A percentile compares a stretch with the other conserved stretches of the same genome.
phyloP scores from a whole-genome alignment of 2,797 vertebrate genomes.

The Cyclura pinguis region DNA sequence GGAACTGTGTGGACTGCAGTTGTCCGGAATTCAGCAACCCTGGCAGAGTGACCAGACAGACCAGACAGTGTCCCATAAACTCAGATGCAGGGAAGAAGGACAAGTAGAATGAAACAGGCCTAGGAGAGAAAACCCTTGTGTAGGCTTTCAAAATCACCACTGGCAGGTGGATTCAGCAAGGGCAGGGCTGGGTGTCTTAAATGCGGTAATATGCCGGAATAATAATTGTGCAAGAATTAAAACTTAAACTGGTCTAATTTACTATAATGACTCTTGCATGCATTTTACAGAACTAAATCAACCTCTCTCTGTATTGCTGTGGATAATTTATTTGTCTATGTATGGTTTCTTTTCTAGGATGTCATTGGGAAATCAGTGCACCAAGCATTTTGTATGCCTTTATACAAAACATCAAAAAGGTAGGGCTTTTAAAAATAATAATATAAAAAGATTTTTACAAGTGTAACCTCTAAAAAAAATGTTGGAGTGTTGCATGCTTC shows the following conservation, averaged over 20 bases:
- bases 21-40: background rate
- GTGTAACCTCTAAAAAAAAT: background rate
- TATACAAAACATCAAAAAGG: slow-evolving; percentile 89
- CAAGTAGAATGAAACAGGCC: too few species aligned
- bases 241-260: background rate
- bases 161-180: too few species aligned
- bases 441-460: slow-evolving; percentile 27
- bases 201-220: background rate
- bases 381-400: slow-evolving; percentile 85
- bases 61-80: too few species aligned
- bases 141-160: too few species aligned
- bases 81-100: too few species aligned
- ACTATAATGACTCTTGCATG: background rate
- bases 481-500: background rate
- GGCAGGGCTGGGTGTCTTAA: too few species aligned
- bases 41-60: background rate
- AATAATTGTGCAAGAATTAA: background rate
- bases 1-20: too few species aligned
- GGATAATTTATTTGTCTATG: background rate
- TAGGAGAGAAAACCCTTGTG: too few species aligned
- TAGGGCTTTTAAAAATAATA: slow-evolving; percentile 70
- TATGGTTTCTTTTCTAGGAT: slow-evolving; percentile 82
- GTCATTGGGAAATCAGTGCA: slow-evolving; percentile 93
- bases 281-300: accelerated
- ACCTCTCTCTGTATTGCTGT: background rate